These are phyloP conservation scores for Abscondita cerata DNA, from an alignment of 2,888 invertebrate species.

Conservation along the genomic window DNA sequence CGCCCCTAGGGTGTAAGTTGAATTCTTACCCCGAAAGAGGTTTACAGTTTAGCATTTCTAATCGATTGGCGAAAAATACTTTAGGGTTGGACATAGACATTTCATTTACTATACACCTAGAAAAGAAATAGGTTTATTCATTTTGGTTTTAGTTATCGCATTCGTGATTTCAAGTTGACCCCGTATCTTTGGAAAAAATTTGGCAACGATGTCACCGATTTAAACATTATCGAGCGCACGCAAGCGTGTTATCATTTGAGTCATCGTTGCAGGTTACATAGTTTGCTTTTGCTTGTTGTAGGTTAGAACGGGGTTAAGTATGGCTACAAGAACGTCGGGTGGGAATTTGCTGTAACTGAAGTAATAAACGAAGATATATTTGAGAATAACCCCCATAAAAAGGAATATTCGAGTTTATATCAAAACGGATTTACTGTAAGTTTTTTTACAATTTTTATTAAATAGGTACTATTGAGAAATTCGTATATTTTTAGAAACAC, in stretches of 20 bases:
- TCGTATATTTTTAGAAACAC: constrained; percentile 17
- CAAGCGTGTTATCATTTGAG: not conserved
- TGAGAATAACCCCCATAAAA: constrained; percentile 25
- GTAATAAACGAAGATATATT: constrained; percentile 38
- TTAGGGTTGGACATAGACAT: no score
- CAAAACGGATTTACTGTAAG: constrained; percentile 42
- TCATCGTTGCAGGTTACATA: constrained; percentile 10
- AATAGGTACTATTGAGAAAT: not conserved
- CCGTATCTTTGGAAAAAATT: not conserved
- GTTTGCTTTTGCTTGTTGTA: not conserved
- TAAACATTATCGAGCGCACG: not conserved
- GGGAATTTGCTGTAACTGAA: constrained; percentile 38
- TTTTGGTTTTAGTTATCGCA: no score
- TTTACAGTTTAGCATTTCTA: no score
- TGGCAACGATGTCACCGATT: not conserved
- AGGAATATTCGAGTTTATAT: constrained; percentile 33
- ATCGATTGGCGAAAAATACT: no score
- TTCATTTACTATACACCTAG: no score
- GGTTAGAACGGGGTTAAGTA: constrained; percentile 29
- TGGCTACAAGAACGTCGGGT: constrained; percentile 41
- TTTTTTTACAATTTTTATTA: constrained; percentile 20
- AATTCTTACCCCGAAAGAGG: no score
- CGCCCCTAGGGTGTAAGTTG: no score
- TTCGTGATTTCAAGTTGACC: no score
- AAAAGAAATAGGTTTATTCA: no score